These are phyloP conservation scores for Danio aesculapii DNA, from an alignment of 2,797 vertebrate genomes.

Conservation along the genomic window DNA sequence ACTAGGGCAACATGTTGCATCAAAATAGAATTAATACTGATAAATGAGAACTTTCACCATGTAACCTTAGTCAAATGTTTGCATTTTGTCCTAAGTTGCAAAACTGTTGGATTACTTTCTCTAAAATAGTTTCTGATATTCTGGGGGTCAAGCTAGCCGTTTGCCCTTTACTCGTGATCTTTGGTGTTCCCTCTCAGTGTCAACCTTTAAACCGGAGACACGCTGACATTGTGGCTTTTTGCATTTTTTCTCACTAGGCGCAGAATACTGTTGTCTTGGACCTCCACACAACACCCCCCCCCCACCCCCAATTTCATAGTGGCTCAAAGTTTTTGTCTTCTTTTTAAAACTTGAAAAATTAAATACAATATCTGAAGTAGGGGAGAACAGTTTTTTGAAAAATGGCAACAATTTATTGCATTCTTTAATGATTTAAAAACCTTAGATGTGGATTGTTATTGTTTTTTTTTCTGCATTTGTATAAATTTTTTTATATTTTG, in stretches of 20 bases:
- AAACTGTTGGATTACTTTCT: not conserved
- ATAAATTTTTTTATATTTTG: no score
- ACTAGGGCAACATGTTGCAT: not conserved
- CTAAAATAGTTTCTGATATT: not conserved
- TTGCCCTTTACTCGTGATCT: no score
- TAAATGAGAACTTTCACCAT: not conserved
- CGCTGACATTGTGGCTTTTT: no score
- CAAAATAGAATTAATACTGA: not conserved
- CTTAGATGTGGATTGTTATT: no score
- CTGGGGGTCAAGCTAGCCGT: no score
- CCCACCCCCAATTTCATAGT: not conserved
- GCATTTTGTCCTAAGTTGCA: not conserved
- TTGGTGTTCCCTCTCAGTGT: no score
- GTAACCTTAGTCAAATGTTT: not conserved
- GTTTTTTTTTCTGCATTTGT: no score
- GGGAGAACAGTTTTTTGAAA: not conserved
- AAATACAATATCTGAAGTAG: no score
- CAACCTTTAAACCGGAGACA: no score
- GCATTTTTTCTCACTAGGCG: no score
- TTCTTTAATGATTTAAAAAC: slow-evolving; percentile 4
- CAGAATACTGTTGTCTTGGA: no score
- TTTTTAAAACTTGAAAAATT: not conserved
- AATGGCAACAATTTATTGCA: not conserved
- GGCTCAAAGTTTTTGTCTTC: not conserved
- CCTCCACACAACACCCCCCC: not conserved